Conservation (phyloP, 1,140 invertebrate genomes). For the Meloidogyne chitwoodi region DNA sequence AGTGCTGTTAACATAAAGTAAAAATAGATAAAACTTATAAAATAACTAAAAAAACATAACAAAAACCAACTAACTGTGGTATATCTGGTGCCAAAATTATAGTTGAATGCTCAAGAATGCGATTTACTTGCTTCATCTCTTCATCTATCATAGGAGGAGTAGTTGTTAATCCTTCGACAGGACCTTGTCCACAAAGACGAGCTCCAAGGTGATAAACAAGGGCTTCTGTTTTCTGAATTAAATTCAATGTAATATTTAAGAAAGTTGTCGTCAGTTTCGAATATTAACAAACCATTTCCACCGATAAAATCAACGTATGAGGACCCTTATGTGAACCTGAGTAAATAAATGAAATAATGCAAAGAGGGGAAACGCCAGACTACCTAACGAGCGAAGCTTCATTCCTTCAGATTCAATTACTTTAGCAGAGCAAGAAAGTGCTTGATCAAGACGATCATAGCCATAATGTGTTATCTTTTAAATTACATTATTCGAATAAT, state of each 20-base stretch:
- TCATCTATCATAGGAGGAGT: slow-evolving; percentile 15
- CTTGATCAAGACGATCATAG: slow-evolving; percentile 35
- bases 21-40: too few species aligned
- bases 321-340: slow-evolving; percentile 42
- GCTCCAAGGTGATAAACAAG: slow-evolving; percentile 51
- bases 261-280: neutral
- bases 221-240: slow-evolving; percentile 51
- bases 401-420: slow-evolving; percentile 26
- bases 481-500: neutral
- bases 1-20: slow-evolving; percentile 8
- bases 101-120: slow-evolving; percentile 43
- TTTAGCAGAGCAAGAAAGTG: slow-evolving; percentile 20
- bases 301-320: slow-evolving; percentile 49
- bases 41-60: neutral
- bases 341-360: too few species aligned
- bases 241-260: neutral
- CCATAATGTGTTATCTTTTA: slow-evolving; percentile 33
- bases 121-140: slow-evolving; percentile 27
- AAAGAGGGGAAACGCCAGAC: too few species aligned
- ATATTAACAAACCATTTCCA: slow-evolving; percentile 33
- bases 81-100: slow-evolving; percentile 56
- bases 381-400: slow-evolving; percentile 39
- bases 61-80: slow-evolving; percentile 28
- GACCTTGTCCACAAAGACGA: slow-evolving; percentile 37
- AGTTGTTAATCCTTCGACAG: neutral